These are phyloP conservation scores for Idaea straminata DNA, from an alignment of 2,888 invertebrate genomes.

Conservation along the genomic window DNA sequence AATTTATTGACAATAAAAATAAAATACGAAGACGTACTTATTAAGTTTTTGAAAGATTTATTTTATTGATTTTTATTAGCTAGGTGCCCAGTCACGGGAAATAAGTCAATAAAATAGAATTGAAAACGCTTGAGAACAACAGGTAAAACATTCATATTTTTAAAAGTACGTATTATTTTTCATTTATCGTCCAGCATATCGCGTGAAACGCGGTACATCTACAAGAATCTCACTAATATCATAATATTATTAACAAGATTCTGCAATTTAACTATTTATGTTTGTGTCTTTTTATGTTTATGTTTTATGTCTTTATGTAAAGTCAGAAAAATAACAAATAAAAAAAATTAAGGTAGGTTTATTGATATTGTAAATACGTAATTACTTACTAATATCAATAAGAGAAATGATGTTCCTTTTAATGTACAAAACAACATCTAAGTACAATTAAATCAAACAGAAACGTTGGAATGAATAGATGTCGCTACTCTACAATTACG, in stretches of 20 bases:
- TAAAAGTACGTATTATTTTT: constrained; percentile 70
- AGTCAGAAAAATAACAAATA: constrained; percentile 46
- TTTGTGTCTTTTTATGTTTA: too few species aligned
- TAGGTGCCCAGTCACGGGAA: background rate
- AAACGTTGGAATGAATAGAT: constrained; percentile 2
- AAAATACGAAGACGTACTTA: constrained; percentile 23
- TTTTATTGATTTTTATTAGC: background rate
- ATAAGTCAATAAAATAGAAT: background rate
- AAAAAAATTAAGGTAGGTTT: background rate
- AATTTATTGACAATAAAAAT: constrained; percentile 69
- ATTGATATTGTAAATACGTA: background rate
- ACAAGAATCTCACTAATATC: constrained; percentile 66
- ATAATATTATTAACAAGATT: constrained; percentile 53
- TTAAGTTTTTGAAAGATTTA: background rate
- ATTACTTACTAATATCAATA: too few species aligned
- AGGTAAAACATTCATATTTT: constrained; percentile 56
- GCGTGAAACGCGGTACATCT: constrained; percentile 58
- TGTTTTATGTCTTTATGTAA: constrained; percentile 46
- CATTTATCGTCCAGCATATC: constrained; percentile 57
- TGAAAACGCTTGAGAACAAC: constrained; percentile 2
- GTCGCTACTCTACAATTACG: constrained; percentile 7
- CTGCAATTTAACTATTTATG: constrained; percentile 39
- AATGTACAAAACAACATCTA: background rate
- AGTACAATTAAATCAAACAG: background rate
- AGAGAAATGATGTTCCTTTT: too few species aligned